These are phyloP conservation scores for Lysiphlebus fabarum DNA, from an alignment of 1,140 invertebrate genomes.

Conservation along the genomic window DNA sequence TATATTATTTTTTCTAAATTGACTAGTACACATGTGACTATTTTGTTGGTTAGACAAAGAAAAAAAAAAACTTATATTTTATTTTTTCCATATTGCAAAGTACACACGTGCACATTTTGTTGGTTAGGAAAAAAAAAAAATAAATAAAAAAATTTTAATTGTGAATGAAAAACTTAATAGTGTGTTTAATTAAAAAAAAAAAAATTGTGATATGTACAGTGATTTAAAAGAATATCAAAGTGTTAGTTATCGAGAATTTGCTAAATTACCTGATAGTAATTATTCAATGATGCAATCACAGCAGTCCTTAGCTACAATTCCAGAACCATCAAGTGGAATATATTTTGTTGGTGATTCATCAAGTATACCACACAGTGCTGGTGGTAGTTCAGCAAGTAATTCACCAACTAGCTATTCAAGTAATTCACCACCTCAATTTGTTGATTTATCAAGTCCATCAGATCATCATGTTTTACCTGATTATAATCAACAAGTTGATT, in stretches of 20 bases:
- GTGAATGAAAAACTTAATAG: too few relatives aligned
- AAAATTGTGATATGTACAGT: too few relatives aligned
- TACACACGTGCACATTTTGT: too few relatives aligned
- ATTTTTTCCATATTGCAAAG: too few relatives aligned
- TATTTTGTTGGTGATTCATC: constrained; percentile 30
- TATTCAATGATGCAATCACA: constrained; percentile 30
- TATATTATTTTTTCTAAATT: too few relatives aligned
- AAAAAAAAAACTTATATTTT: too few relatives aligned
- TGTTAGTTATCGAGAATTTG: neutral
- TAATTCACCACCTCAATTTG: constrained; percentile 39
- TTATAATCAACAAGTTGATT: constrained; percentile 25
- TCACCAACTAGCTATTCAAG: constrained; percentile 40
- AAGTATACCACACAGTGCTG: constrained; percentile 37
- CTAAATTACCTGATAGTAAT: too few relatives aligned
- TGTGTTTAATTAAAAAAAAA: too few relatives aligned
- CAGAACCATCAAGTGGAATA: constrained; percentile 19
- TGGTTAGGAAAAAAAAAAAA: too few relatives aligned
- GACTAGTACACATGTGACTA: too few relatives aligned
- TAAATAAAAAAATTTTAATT: too few relatives aligned
- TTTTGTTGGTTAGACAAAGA: too few relatives aligned
- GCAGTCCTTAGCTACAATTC: constrained; percentile 24
- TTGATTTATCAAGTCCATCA: constrained; percentile 41
- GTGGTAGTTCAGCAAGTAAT: constrained; percentile 42
- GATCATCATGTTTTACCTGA: constrained; percentile 27
- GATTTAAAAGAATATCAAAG: neutral